phyloP scores from a whole-genome alignment of 2,888 invertebrate species.

The Liopterus haemorrhoidalis region DNA sequence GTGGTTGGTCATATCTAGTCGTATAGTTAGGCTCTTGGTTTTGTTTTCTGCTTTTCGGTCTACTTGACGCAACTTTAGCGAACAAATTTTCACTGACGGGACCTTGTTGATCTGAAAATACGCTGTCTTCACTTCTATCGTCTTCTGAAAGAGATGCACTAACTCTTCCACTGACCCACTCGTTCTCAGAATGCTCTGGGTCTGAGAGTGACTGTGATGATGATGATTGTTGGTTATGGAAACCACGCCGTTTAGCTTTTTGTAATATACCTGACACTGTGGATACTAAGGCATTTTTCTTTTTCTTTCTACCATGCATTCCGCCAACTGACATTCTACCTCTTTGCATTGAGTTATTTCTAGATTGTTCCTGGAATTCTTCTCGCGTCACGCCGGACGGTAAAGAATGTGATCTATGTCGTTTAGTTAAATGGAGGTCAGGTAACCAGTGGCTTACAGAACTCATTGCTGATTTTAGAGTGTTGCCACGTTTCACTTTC shows the following conservation, averaged over 20 bases:
- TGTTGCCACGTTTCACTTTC: slow-evolving; percentile 63
- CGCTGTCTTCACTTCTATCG: slow-evolving; percentile 52
- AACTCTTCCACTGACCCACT: slow-evolving; percentile 60
- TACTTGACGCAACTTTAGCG: slow-evolving; percentile 52
- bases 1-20: slow-evolving; percentile 43
- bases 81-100: slow-evolving; percentile 57
- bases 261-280: slow-evolving; percentile 80
- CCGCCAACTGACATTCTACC: slow-evolving; percentile 25
- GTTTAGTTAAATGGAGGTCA: slow-evolving; percentile 69
- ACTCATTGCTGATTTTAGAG: slow-evolving; percentile 73
- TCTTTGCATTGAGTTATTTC: slow-evolving; percentile 31
- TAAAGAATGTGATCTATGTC: slow-evolving; percentile 75
- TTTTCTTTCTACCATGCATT: slow-evolving; percentile 54
- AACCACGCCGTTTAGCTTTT: slow-evolving; percentile 70
- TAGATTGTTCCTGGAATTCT: slow-evolving; percentile 46
- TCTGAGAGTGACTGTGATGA: slow-evolving; percentile 63
- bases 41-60: slow-evolving; percentile 41
- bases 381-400: slow-evolving; percentile 64
- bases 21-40: slow-evolving; percentile 45
- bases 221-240: slow-evolving; percentile 52
- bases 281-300: slow-evolving; percentile 73
- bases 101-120: slow-evolving; percentile 64
- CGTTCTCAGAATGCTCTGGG: slow-evolving; percentile 70
- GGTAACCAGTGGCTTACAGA: slow-evolving; percentile 76
- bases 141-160: slow-evolving; percentile 68